Base-by-base conservation (phyloP, 92 coral and sea anemone species). In the Porites lobata region DNA sequence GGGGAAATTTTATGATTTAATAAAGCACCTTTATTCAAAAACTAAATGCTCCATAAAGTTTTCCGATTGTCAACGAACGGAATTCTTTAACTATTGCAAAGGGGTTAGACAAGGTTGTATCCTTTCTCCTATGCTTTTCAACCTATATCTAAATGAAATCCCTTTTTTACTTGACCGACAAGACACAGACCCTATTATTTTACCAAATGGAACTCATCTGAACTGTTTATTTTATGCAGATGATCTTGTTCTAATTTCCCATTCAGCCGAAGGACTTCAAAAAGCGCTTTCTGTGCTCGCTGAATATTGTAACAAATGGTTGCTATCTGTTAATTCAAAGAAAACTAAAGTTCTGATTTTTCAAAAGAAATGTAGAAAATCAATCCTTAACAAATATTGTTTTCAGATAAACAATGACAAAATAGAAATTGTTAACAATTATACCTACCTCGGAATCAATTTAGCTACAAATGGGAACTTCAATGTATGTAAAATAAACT, bases 281-380 rank as follows among this genome's bases (percentile, higher is more conserved):
- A 26, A 26, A 26, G 29, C 29, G 29, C 29, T 26, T 26, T 26
- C 29, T 26, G 29, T 26, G 29, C 29, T 62, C 50, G 14, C 52
- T 6, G 65, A 81, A 50, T 80, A 32, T 80, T 80, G 74, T 66
- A 15, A 81, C n/a, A 59, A 24, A 43, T 81, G 86, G 74, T 12
- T 81, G 43, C 13, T 81, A 15, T 20, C 57, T n/a, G 56, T 81
- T 14, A 81, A 81, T 81, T 2, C 78, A 9, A 81, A 81, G 32
- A 81, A 81, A 68, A 81, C 86, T 9, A 81, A 81, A 81, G 76
- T 70, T n/a, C 19, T 81, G 29, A 66, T 67, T 29, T 81, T 81
- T 66, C 78, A 81, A 47, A 81, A 81, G 47, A 50, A 82, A 13
- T 82, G 80, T 72, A 69, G 86, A 50, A 82, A 82, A 82, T 82